Percentiles rank a stretch among this genome's conserved stretches.
Conservation (phyloP, 2,113 vertebrate species). For the Zootoca vivipara region DNA sequence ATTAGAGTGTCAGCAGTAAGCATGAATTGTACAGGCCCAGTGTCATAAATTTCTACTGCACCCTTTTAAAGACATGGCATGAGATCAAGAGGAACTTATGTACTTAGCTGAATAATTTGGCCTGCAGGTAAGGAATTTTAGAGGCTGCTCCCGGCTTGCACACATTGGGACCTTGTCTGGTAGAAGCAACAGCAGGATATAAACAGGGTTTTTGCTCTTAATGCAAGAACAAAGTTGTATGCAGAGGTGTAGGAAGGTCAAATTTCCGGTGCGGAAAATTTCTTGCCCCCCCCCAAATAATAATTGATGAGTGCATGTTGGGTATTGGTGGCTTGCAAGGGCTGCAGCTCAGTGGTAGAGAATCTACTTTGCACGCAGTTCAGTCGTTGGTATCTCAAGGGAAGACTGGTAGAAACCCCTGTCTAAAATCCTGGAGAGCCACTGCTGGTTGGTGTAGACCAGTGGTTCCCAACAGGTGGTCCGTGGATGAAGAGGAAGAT, state of each 20-base stretch:
- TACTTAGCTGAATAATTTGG: neutral
- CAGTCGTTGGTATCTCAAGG: too few relatives aligned
- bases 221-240: neutral
- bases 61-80: neutral
- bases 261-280: too few relatives aligned
- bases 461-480: too few relatives aligned
- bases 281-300: too few relatives aligned
- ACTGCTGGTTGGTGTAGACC: too few relatives aligned
- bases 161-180: neutral
- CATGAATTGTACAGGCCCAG: neutral
- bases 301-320: neutral
- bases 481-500: too few relatives aligned
- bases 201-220: neutral
- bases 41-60: neutral
- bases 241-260: too few relatives aligned
- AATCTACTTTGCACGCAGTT: too few relatives aligned
- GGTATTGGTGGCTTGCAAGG: neutral
- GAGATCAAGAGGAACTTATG: slow-evolving; percentile 1
- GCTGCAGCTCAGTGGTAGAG: too few relatives aligned
- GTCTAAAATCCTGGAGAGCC: too few relatives aligned
- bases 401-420: too few relatives aligned
- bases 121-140: neutral
- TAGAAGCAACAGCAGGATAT: neutral
- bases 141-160: neutral
- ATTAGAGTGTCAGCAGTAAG: neutral